Base-by-base conservation (phyloP, 2,113 vertebrate species). In the Ammodytes dubius region DNA sequence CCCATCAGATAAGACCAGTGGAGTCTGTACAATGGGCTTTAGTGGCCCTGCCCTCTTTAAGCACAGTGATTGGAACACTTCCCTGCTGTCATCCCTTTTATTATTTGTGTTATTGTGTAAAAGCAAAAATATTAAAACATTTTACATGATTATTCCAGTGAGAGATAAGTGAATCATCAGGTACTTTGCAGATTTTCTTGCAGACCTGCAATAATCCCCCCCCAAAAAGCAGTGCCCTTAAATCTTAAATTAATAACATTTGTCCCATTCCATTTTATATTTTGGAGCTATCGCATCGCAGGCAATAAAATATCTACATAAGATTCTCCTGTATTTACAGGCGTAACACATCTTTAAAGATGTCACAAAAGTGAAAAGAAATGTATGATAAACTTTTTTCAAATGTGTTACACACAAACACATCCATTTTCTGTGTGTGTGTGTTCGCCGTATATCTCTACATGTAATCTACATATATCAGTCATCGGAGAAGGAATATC, bases 391-490 rank as follows among this genome's bases (percentile, higher is more conserved):
- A 70, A 54, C 10, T 13, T 60, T 47, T 56, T 54, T 43, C 27
- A 46, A 54, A 46, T 0, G 6, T 68, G 6, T 68, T 19, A 35
- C 19, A 39, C 50, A 58, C 35, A 17, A 11, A 40, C n/a, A 12
- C 45, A 7, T 14, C 43, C 40, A 7, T 77, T 40, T 63, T 46
- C 66, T 17, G 7, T 57, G 1, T 74, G 59, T 43, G 57, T 53
- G 19, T 43, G 42, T 74, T 15, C 56, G 39, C 37, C 66, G 77
- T 82, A 77, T 74, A 70, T 79, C 72, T 77, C 53, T 75, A 40
- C 66, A 76, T 80, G 64, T 76, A 40, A 85, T 88, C 84, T 81
- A 37, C 64, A 79, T 82, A 70, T 43, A 88, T 83, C 83, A 86
- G 6, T 46, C 39, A 8, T 42, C 57, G 57, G 49, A 69, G 43